These are phyloP conservation scores for Anagrus nilaparvatae DNA, from an alignment of 1,140 invertebrate species.

Conservation along the genomic window DNA sequence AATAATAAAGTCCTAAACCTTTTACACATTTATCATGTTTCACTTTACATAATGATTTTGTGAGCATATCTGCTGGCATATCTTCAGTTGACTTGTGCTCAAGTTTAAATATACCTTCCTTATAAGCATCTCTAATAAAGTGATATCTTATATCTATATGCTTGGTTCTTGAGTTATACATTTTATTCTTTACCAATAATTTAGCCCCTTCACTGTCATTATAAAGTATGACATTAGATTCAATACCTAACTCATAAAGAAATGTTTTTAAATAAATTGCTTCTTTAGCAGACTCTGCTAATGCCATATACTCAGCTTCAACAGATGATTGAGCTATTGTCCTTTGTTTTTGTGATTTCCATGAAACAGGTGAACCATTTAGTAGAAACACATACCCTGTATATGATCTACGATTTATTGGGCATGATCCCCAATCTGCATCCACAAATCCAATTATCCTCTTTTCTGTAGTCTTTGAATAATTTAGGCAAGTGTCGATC, in stretches of 20 bases:
- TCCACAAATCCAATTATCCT: no score
- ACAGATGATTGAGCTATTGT: slow-evolving; percentile 26
- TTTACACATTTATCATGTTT: background rate
- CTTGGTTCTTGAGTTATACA: slow-evolving; percentile 14
- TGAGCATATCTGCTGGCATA: slow-evolving; percentile 3
- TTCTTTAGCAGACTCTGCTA: slow-evolving; percentile 23
- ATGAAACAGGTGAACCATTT: no score
- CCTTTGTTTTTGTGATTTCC: slow-evolving; percentile 18
- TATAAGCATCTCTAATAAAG: background rate
- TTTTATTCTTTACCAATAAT: slow-evolving; percentile 11
- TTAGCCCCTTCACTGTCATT: slow-evolving; percentile 13
- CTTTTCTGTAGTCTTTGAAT: no score
- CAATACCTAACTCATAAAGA: slow-evolving; percentile 15
- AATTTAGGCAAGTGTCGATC: no score
- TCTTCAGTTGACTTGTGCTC: background rate
- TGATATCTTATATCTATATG: slow-evolving; percentile 14
- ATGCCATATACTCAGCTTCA: slow-evolving; percentile 35
- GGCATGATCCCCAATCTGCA: no score
- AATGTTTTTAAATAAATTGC: slow-evolving; percentile 15
- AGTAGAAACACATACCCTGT: no score
- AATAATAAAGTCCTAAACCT: background rate
- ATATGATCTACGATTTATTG: no score
- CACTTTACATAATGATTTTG: background rate
- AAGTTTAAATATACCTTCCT: background rate
- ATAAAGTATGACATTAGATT: slow-evolving; percentile 5